Evolutionary conservation across 1,140 invertebrate genomes (phyloP).

Genomic region (Pararge aegeria): DNA sequence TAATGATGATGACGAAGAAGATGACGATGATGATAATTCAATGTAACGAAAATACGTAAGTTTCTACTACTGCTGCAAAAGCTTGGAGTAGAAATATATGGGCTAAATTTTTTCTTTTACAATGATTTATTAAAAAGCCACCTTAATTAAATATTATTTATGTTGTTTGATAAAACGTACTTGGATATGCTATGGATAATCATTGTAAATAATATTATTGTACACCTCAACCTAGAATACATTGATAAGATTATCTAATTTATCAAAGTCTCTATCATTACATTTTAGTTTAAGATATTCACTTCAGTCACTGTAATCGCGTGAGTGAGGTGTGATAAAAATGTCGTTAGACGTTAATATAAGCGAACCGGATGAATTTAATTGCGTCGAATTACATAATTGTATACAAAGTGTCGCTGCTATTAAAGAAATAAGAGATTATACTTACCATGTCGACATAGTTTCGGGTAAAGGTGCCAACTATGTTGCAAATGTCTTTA

Average conservation of each 20-base stretch:
- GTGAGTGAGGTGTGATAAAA: slow-evolving; percentile 19
- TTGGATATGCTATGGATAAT: too few relatives aligned
- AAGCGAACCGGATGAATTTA: slow-evolving; percentile 70
- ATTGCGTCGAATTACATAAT: slow-evolving; percentile 58
- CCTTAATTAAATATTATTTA: too few relatives aligned
- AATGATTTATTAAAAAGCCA: too few relatives aligned
- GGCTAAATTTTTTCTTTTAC: too few relatives aligned
- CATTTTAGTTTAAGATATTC: slow-evolving; percentile 11
- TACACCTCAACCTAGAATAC: background rate
- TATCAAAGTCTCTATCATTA: slow-evolving; percentile 21
- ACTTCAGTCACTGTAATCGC: slow-evolving; percentile 14
- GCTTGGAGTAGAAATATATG: too few relatives aligned
- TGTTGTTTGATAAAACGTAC: too few relatives aligned
- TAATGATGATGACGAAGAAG: too few relatives aligned
- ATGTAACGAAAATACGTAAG: too few relatives aligned
- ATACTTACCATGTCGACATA: slow-evolving; percentile 62
- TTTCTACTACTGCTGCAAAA: too few relatives aligned
- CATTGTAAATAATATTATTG: too few relatives aligned
- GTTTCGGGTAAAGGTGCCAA: slow-evolving; percentile 59
- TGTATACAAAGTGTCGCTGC: slow-evolving; percentile 51
- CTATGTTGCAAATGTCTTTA: slow-evolving; percentile 65
- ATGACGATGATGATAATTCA: too few relatives aligned
- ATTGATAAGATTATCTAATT: background rate
- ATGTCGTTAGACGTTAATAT: slow-evolving; percentile 72
- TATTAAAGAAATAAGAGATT: slow-evolving; percentile 46